phyloP scores from a whole-genome alignment of 2,797 vertebrate species.

The Enoplosus armatus region DNA sequence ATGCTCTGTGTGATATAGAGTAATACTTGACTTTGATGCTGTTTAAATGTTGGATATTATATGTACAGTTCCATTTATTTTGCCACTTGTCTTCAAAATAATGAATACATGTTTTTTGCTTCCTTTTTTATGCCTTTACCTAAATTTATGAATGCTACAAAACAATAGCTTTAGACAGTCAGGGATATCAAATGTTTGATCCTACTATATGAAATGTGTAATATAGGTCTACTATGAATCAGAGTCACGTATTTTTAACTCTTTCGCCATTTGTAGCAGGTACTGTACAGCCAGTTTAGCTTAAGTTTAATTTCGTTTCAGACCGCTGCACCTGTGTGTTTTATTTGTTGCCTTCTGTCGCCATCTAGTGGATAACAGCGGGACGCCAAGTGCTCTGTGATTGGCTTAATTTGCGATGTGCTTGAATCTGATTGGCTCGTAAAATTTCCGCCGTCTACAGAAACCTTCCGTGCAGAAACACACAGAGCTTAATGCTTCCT shows the following conservation, averaged over 20 bases:
- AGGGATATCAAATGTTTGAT: too few relatives aligned
- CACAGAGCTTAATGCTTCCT: rapidly evolving
- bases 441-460: neutral
- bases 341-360: slow-evolving; percentile 23
- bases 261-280: too few relatives aligned
- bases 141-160: neutral
- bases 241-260: too few relatives aligned
- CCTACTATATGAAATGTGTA: neutral
- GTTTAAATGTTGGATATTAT: neutral
- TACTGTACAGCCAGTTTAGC: too few relatives aligned
- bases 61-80: neutral
- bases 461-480: slow-evolving; percentile 65
- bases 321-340: neutral
- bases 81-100: neutral
- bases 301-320: too few relatives aligned
- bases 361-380: slow-evolving; percentile 34
- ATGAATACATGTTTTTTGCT: too few relatives aligned
- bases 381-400: neutral
- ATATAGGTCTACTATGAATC: too few relatives aligned
- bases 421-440: slow-evolving; percentile 74
- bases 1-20: neutral
- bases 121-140: neutral
- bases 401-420: slow-evolving; percentile 80
- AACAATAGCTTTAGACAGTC: too few relatives aligned
- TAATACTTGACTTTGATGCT: neutral